phyloP scores from a whole-genome alignment of 2,113 vertebrate genomes.

The Tetrax tetrax region DNA sequence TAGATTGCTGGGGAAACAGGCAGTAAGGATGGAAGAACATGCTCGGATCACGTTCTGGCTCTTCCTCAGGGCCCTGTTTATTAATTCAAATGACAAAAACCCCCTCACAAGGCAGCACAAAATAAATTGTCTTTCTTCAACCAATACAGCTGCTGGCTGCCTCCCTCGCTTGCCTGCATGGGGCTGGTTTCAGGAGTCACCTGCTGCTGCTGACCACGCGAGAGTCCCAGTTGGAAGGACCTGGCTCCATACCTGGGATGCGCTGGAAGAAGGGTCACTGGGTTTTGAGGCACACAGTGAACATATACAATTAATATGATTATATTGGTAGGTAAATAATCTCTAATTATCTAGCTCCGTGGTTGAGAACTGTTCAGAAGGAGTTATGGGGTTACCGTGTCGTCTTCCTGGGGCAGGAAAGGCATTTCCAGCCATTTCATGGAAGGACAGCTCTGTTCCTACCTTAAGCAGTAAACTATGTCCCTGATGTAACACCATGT shows the following conservation, averaged over 20 bases:
- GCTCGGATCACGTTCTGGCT: background rate
- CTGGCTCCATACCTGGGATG: background rate
- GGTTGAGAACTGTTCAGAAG: background rate
- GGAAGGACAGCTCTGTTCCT: background rate
- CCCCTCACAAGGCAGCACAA: background rate
- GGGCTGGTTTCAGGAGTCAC: background rate
- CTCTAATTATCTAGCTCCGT: background rate
- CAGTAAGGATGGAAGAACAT: background rate
- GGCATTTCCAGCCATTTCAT: background rate
- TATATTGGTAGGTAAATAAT: background rate
- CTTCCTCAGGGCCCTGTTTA: background rate
- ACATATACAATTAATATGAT: background rate
- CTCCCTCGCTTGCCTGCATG: background rate
- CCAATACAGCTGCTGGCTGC: background rate
- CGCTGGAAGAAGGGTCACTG: background rate
- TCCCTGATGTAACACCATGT: background rate
- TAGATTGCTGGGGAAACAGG: background rate
- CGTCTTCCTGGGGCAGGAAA: background rate
- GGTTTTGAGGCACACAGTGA: background rate
- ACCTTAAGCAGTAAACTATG: background rate
- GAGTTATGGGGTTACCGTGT: background rate
- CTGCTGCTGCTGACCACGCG: background rate
- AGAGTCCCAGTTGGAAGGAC: background rate
- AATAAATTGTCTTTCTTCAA: background rate
- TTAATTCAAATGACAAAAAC: background rate